Base-by-base conservation (phyloP, 2,113 vertebrate species). In the Paratilapia polleni region DNA sequence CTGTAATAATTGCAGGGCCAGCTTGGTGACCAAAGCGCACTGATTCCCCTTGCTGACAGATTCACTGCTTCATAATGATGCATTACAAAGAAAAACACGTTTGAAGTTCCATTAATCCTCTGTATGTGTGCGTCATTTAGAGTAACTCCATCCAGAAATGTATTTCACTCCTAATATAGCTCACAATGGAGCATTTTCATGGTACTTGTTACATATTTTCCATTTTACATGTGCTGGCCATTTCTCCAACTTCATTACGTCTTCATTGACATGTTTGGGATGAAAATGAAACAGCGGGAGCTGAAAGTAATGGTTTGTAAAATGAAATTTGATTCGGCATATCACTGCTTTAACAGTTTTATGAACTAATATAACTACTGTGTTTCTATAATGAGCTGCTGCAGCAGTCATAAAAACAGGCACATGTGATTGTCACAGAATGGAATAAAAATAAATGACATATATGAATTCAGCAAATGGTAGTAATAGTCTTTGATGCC, bases 21-120 rank as follows among this genome's bases (percentile, higher is more conserved):
- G 90, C 80, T 85, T 38, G 41, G 77, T 82, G 84, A 91, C 88
- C 87, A 59, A 41, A 89, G 82, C 80, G 86, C 83, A 87, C 90
- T 82, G 90, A 90, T 88, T 74, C 73, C 49, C 58, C 61, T 66
- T 54, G 80, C 86, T 93, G 94, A 95, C 94, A 94, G 94, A 94
- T 95, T 95, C 93, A 95, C 85, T 87, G 87, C 87, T 90, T 91
- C 90, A 89, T 94, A 94, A 95, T 91, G 93, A 95, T 89, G 89
- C 86, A 92, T 94, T 84, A 79, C 91, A 88, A 90, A 95, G 92
- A 89, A 94, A 95, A 96, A 94, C 92, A 95, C 60, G 63, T 94
- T 90, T 93, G 91, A 94, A 93, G 91, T 94, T 87, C 78, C 92
- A 94, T 95, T 93, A 90, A 92, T 94, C 90, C 88, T 87, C 62